Percentiles rank a stretch among this genome's conserved stretches.
phyloP scores from a whole-genome alignment of 2,888 invertebrate species.

The Colostygia pectinataria region DNA sequence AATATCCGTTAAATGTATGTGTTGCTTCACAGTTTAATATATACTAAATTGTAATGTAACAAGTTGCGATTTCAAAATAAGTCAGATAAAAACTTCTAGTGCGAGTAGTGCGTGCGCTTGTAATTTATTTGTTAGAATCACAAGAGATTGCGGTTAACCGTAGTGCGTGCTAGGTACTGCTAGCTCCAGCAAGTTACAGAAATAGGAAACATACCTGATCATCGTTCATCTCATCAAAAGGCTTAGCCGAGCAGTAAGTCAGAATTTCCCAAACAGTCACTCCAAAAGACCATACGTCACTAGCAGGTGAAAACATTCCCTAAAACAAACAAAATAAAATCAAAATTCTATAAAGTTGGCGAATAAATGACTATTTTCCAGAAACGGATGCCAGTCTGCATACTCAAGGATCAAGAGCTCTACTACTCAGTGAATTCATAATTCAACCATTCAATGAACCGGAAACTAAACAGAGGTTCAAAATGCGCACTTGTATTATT shows the following conservation, averaged over 20 bases:
- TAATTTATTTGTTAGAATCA: too few species aligned
- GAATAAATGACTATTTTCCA: conserved; percentile 18
- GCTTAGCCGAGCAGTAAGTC: conserved; percentile 90
- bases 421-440: conserved; percentile 21
- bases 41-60: too few species aligned
- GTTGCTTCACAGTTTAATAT: too few species aligned
- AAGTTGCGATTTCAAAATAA: too few species aligned
- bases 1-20: too few species aligned
- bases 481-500: conserved; percentile 11
- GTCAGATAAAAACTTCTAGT: too few species aligned
- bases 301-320: conserved; percentile 94
- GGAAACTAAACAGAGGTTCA: conserved; percentile 18
- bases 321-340: conserved; percentile 56
- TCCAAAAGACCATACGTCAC: conserved; percentile 96
- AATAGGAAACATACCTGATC: conserved; percentile 85
- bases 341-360: conserved; percentile 6
- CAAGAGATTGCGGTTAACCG: too few species aligned
- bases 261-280: conserved; percentile 95
- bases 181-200: too few species aligned
- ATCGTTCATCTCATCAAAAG: conserved; percentile 91
- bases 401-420: conserved; percentile 30
- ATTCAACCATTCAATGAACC: conserved; percentile 25
- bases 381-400: conserved; percentile 21
- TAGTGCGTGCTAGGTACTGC: too few species aligned
- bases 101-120: too few species aligned